Conservation (phyloP, 2,797 vertebrate genomes). For the Enteromius treurensis region DNA sequence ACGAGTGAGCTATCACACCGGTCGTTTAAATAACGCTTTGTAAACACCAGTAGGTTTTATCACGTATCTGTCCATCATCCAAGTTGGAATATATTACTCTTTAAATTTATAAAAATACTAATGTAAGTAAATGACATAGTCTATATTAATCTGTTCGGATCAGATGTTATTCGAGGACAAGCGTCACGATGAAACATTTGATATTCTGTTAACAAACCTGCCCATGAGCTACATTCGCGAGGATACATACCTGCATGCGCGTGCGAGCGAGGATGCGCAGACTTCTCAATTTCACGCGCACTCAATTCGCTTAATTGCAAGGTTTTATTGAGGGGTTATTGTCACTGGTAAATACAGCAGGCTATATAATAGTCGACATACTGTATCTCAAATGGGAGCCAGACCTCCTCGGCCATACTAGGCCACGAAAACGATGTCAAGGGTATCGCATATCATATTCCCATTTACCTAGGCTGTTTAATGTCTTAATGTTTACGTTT, state of each 20-base stretch:
- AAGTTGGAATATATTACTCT: background rate
- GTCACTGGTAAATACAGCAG: background rate
- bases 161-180: background rate
- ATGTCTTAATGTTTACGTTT: background rate
- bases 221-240: background rate
- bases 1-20: constrained; percentile 20
- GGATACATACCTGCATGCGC: constrained; percentile 41
- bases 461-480: background rate
- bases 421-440: constrained; percentile 27
- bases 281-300: constrained; percentile 36
- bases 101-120: background rate
- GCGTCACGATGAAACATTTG: background rate
- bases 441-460: constrained; percentile 7
- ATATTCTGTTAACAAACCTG: constrained; percentile 33
- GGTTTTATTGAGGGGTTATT: background rate
- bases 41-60: background rate
- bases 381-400: background rate
- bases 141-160: background rate
- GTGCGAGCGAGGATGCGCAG: constrained; percentile 26
- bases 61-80: background rate
- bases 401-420: background rate
- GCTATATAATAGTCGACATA: background rate
- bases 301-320: background rate
- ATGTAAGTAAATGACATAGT: background rate
- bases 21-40: background rate